Evolutionary conservation across 2,797 vertebrate species (phyloP), one percentile per base, ranked within the genome.

Genomic region (Pterois miles): DNA sequence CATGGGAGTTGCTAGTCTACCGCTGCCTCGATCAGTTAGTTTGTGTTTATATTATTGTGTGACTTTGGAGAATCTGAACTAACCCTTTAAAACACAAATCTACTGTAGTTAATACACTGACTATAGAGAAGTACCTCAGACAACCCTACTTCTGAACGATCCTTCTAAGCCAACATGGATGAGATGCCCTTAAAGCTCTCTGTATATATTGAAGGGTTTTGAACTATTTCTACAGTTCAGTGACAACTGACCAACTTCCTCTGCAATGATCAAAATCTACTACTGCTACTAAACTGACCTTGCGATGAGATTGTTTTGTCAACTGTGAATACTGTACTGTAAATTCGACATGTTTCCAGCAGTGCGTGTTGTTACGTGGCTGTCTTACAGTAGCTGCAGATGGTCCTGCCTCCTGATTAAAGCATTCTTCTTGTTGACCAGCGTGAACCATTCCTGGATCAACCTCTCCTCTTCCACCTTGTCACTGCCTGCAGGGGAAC

Each of bases 351-450:
- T 59, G 46, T 43, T 57, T 74, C 12, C 3, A 73, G 10, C 20
- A 43, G 33, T 33, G 31, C 60, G 20, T 66, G 36, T 31, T 20
- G 20, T 48, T 48, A n/a, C 20, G 13, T 38, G 7, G 40, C 22
- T 4, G n/a, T 57, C 97, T 96, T 91, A 98, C 97, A 98, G 91
- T 5, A 98, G 92, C 88, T 97, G 96, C 60, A 98, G 95, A 71
- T 97, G 96, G 88, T 98, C 97, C 83, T 98, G 97, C 77, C 97
- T 93, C 76, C 97, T 93, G 85, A 98, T 98, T 76, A 98, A 92
- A 8, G 97, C 97, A 0, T 98, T 98, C 90, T 98, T 98, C 93
- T 97, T 97, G 91, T 98, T 98, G 59, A 98, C 97, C 80, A 98
- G 88, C 0, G 78, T 95, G 83, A 98, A 98, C 97, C 97, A 98